A percentile compares a stretch with the other conserved stretches of the same genome.
phyloP scores from a whole-genome alignment of 1,140 invertebrate species.

The Bombus ignitus region DNA sequence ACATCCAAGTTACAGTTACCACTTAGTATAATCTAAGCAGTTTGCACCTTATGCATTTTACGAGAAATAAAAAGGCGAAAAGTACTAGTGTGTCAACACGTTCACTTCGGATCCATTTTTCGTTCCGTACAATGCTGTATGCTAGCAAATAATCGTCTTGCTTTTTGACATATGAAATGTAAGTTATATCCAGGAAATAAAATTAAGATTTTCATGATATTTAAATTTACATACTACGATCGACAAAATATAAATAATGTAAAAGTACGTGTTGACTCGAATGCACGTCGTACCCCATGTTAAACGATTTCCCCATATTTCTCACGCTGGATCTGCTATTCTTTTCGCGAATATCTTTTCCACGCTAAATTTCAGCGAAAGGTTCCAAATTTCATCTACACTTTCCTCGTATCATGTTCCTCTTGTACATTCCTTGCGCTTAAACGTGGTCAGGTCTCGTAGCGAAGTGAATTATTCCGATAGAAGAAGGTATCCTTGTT shows the following conservation, averaged over 20 bases:
- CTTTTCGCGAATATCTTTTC: neutral
- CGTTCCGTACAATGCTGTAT: neutral
- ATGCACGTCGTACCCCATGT: neutral
- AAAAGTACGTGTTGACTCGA: neutral
- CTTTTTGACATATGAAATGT: no score
- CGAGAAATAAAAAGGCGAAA: no score
- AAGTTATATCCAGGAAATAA: no score
- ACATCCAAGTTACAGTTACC: neutral
- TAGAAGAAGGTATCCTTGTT: neutral
- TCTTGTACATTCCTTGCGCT: neutral
- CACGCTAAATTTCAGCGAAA: neutral
- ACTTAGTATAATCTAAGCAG: neutral
- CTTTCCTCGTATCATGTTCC: neutral
- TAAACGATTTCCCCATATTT: neutral
- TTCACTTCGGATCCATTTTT: neutral
- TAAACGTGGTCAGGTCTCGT: neutral
- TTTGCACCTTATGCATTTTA: neutral
- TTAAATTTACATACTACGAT: no score
- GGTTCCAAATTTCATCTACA: neutral
- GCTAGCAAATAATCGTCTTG: neutral
- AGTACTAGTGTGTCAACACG: neutral
- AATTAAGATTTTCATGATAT: no score
- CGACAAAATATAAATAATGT: neutral
- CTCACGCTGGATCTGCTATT: neutral
- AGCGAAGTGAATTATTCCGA: neutral